Percentiles rank a stretch among this genome's conserved stretches.
Evolutionary conservation across 2,888 invertebrate species (phyloP).

Genomic region (Orchesella flavescens): DNA sequence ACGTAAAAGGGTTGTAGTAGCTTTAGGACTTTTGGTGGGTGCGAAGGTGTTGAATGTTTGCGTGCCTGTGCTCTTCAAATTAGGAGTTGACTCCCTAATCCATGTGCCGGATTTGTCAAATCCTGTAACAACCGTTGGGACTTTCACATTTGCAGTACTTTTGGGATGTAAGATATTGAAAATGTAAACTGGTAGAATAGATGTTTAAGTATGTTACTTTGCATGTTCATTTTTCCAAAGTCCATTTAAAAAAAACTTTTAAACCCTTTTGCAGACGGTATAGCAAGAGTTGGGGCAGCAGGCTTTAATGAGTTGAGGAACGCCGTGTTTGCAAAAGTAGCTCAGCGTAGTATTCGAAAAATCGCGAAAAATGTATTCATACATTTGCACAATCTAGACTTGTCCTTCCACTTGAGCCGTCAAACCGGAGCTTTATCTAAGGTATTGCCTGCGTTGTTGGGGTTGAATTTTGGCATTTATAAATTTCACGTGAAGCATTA

Average conservation of each 20-base stretch:
- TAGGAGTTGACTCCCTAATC: slow-evolving; percentile 91
- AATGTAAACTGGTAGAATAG: neutral
- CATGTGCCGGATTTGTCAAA: slow-evolving; percentile 81
- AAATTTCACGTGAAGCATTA: neutral
- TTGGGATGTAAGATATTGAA: slow-evolving; percentile 85
- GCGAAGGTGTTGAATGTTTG: slow-evolving; percentile 92
- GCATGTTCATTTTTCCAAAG: neutral
- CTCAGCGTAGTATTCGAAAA: slow-evolving; percentile 95
- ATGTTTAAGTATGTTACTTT: neutral
- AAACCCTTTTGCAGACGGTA: slow-evolving; percentile 83
- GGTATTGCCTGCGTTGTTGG: slow-evolving; percentile 76
- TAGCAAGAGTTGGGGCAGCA: slow-evolving; percentile 91
- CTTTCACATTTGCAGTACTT: slow-evolving; percentile 85
- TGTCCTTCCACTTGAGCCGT: slow-evolving; percentile 92
- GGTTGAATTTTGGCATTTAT: neutral
- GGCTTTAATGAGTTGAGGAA: slow-evolving; percentile 97
- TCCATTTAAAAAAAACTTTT: neutral
- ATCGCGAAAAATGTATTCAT: slow-evolving; percentile 96
- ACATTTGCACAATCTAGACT: slow-evolving; percentile 94
- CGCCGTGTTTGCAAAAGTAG: slow-evolving; percentile 97
- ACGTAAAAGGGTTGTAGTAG: slow-evolving; percentile 86
- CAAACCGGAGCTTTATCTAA: slow-evolving; percentile 97
- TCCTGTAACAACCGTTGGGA: slow-evolving; percentile 86
- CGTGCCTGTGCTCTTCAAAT: slow-evolving; percentile 97
- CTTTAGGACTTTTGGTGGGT: slow-evolving; percentile 85